Base-by-base conservation (phyloP, 2,113 vertebrate species). In the Vicugna pacos region DNA sequence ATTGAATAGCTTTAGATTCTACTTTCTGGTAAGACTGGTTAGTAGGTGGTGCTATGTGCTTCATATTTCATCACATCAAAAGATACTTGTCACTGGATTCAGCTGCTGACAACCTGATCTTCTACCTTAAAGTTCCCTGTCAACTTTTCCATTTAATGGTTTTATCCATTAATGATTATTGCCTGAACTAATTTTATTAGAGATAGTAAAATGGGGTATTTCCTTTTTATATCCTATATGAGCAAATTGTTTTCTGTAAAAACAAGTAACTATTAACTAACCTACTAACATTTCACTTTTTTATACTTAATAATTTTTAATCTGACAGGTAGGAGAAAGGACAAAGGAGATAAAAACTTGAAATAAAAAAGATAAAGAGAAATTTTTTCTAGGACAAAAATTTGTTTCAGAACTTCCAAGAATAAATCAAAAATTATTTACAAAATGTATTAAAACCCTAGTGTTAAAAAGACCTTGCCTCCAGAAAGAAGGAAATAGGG, bases 361-460 rank as follows among this genome's bases (percentile, higher is more conserved):
- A 89, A 94, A 75, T 50, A 89, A 64, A 64, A 86, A 81, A 89
- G 9, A 48, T 30, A n/a, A 35, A 90, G 58, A 54, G 7, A 73
- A 54, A 94, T 83, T 94, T 90, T 83, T 32, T 38, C 13, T 75
- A 65, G 58, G 14, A 76, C 4, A 82, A 5, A 62, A 28, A 22
- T 88, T 11, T 84, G 48, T 95, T 94, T 92, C 28, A 90, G 38
- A 95, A 65, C 19, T 5, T 72, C 12, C 8, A 83, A 85, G 38
- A 90, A 69, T 50, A 96, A 93, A 81, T 38, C 32, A 93, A 58
- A 80, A 94, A n/a, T 89, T 11, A 80, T 91, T 69, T 86, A 64
- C 80, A 46, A 56, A 64, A 70, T 83, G 16, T 91, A 38, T 81
- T 93, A 35, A 93, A 65, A 73, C 13, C 1, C 42, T 89, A 76